These are phyloP conservation scores for Characodon lateralis DNA, from an alignment of 2,797 vertebrate species.

Conservation along the genomic window DNA sequence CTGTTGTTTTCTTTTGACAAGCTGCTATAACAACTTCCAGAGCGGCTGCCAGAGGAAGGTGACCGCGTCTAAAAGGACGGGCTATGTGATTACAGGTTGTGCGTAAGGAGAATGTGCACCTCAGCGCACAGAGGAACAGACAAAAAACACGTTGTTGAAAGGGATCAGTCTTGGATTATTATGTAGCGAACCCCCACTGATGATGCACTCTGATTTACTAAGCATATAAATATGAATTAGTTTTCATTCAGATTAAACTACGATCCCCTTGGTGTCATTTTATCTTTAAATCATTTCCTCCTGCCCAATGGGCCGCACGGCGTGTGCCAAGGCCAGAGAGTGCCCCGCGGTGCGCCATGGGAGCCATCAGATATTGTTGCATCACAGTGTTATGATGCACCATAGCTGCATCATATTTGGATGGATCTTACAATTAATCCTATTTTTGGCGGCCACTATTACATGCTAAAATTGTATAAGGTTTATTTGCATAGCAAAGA, in stretches of 20 bases:
- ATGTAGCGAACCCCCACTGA: not conserved
- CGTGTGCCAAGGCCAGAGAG: constrained; percentile 76
- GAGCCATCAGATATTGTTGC: constrained; percentile 70
- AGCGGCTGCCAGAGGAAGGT: constrained; percentile 44
- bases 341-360: constrained; percentile 68
- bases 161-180: not conserved
- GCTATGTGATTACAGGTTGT: constrained; percentile 62
- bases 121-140: not conserved
- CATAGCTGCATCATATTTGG: not conserved
- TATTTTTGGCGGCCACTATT: not conserved
- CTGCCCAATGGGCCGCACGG: constrained; percentile 55
- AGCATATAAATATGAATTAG: not conserved
- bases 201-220: not conserved
- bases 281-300: constrained; percentile 41
- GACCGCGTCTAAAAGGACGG: constrained; percentile 44
- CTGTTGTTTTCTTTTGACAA: not conserved
- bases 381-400: constrained; percentile 36
- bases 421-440: not conserved
- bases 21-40: constrained; percentile 33
- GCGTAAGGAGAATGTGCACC: constrained; percentile 39
- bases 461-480: too few species aligned
- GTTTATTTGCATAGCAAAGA: not conserved
- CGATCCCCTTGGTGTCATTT: constrained; percentile 43
- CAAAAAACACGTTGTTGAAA: not conserved
- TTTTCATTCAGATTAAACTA: not conserved